Evolutionary conservation across 2,797 vertebrate species (phyloP).

Genomic region (Columba guinea): DNA sequence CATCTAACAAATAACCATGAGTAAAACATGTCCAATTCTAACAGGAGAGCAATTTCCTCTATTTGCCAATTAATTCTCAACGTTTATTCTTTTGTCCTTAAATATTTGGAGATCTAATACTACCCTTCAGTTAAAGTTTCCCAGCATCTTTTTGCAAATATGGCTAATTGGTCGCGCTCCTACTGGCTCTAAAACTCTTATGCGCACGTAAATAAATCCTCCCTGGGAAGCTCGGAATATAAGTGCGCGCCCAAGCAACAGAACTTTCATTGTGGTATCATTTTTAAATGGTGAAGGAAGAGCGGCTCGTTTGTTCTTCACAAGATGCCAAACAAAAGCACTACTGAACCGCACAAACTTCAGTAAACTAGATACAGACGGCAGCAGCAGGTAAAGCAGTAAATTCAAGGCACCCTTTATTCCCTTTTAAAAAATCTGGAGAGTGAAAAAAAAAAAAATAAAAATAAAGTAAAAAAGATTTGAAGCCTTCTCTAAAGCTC

Average conservation of each 20-base stretch:
- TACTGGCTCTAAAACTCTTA: slow-evolving; percentile 43
- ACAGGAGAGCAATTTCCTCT: slow-evolving; percentile 21
- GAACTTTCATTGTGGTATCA: slow-evolving; percentile 65
- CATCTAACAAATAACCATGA: slow-evolving; percentile 4
- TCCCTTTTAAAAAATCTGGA: not conserved
- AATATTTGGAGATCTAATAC: not conserved
- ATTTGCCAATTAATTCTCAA: not conserved
- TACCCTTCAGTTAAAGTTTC: slow-evolving; percentile 34
- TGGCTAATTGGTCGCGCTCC: slow-evolving; percentile 27
- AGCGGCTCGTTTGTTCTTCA: slow-evolving; percentile 33
- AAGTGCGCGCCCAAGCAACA: slow-evolving; percentile 9
- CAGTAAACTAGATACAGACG: slow-evolving; percentile 50
- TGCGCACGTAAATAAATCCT: slow-evolving; percentile 39
- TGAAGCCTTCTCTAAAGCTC: slow-evolving; percentile 21
- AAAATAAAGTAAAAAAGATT: not conserved
- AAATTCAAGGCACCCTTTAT: slow-evolving; percentile 19
- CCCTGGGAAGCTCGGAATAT: slow-evolving; percentile 13
- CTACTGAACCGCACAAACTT: slow-evolving; percentile 65
- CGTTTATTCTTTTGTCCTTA: not conserved
- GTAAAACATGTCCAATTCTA: not conserved
- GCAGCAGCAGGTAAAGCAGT: slow-evolving; percentile 28
- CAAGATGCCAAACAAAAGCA: slow-evolving; percentile 54
- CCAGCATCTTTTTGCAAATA: slow-evolving; percentile 50
- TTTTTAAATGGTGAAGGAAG: slow-evolving; percentile 56
- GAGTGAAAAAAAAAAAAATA: not conserved